Evolutionary conservation across 2,888 invertebrate species (phyloP).

Genomic region (Dorcus parallelipipedus): DNA sequence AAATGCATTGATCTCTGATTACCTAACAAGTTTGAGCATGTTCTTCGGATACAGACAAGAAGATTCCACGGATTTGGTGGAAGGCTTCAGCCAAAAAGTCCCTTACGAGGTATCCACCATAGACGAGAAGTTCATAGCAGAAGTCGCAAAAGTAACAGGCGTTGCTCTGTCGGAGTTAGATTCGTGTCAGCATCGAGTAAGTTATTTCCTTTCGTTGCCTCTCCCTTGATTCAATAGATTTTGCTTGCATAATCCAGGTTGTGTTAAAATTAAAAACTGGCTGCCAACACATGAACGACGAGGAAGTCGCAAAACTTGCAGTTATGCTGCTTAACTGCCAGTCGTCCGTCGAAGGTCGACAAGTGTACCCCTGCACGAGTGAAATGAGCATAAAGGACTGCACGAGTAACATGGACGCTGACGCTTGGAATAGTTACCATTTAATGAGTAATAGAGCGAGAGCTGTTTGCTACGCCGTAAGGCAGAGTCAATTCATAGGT

Average conservation of each 20-base stretch:
- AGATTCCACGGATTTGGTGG: slow-evolving; percentile 19
- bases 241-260: slow-evolving; percentile 47
- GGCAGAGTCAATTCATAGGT: slow-evolving; percentile 63
- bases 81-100: slow-evolving; percentile 38
- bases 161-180: slow-evolving; percentile 57
- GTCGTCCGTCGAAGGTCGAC: slow-evolving; percentile 58
- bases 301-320: slow-evolving; percentile 63
- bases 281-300: slow-evolving; percentile 60
- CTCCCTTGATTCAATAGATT: neutral
- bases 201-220: slow-evolving; percentile 3
- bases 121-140: slow-evolving; percentile 63
- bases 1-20: slow-evolving; percentile 6
- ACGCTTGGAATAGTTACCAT: slow-evolving; percentile 69
- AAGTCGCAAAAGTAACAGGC: slow-evolving; percentile 58
- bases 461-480: slow-evolving; percentile 63
- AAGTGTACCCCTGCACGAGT: slow-evolving; percentile 58
- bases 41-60: slow-evolving; percentile 31
- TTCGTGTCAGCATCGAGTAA: slow-evolving; percentile 61
- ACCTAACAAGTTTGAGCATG: slow-evolving; percentile 11
- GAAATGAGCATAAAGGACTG: slow-evolving; percentile 63
- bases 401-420: slow-evolving; percentile 62
- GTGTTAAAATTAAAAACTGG: slow-evolving; percentile 58
- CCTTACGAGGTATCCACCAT: slow-evolving; percentile 55
- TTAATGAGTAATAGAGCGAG: slow-evolving; percentile 64
- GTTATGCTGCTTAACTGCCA: slow-evolving; percentile 68